Percentiles rank a stretch among this genome's conserved stretches.
Evolutionary conservation across 1,140 invertebrate genomes (phyloP).

Genomic region (Carposina sasakii): DNA sequence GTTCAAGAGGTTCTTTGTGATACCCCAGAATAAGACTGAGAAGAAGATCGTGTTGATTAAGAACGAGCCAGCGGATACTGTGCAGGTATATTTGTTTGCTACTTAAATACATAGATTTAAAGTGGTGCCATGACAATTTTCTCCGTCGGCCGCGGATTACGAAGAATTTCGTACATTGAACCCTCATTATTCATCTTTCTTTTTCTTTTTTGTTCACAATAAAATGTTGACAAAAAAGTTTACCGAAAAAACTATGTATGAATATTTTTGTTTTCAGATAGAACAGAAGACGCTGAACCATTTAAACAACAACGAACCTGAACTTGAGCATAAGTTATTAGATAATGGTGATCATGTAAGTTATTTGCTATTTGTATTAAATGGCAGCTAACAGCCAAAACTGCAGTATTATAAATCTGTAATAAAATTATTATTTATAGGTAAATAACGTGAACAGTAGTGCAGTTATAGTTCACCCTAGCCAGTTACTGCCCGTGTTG

Average conservation of each 20-base stretch:
- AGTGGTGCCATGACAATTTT: too few relatives aligned
- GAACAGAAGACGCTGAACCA: slow-evolving; percentile 41
- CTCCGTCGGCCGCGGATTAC: too few relatives aligned
- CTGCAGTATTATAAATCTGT: neutral
- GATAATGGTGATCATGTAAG: slow-evolving; percentile 62
- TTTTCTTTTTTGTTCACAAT: too few relatives aligned
- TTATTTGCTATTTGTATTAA: slow-evolving; percentile 13
- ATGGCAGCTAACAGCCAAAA: too few relatives aligned
- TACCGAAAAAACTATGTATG: neutral
- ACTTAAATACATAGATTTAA: too few relatives aligned
- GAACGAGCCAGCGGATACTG: slow-evolving; percentile 61
- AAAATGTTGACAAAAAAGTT: too few relatives aligned
- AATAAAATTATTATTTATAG: slow-evolving; percentile 19
- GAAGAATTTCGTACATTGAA: too few relatives aligned
- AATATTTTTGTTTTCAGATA: slow-evolving; percentile 35
- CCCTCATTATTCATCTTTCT: too few relatives aligned
- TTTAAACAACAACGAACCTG: slow-evolving; percentile 48
- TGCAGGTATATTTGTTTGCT: slow-evolving; percentile 54
- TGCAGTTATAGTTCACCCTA: slow-evolving; percentile 82
- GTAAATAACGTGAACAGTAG: slow-evolving; percentile 56
- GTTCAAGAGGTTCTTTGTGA: slow-evolving; percentile 56
- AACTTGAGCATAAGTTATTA: slow-evolving; percentile 40
- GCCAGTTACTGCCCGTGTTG: slow-evolving; percentile 79
- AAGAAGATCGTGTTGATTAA: slow-evolving; percentile 70
- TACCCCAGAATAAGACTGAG: slow-evolving; percentile 55